These are phyloP conservation scores for Microcaecilia unicolor DNA, from an alignment of 2,797 vertebrate genomes.

Conservation along the genomic window DNA sequence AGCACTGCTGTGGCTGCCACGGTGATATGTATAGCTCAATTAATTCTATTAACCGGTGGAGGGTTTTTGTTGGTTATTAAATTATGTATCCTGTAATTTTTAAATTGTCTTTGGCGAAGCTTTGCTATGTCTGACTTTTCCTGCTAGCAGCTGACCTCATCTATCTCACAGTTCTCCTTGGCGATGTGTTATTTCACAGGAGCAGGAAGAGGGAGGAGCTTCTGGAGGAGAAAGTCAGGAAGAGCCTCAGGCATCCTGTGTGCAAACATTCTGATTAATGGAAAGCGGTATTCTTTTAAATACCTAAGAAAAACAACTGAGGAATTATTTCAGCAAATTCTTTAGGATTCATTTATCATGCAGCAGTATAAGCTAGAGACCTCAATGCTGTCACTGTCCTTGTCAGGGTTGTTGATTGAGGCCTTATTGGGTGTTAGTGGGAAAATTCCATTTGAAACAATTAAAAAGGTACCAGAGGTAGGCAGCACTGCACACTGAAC, in stretches of 20 bases:
- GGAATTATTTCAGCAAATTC: too few relatives aligned
- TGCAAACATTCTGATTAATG: background rate
- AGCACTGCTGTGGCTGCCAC: slow-evolving; percentile 1
- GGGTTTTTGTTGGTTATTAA: slow-evolving; percentile 24
- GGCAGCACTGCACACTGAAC: too few relatives aligned
- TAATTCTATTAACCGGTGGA: slow-evolving; percentile 3
- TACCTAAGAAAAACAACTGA: too few relatives aligned
- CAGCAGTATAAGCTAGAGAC: too few relatives aligned
- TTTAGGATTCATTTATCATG: too few relatives aligned
- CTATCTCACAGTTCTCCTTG: too few relatives aligned
- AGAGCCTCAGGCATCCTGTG: background rate
- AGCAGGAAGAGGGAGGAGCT: background rate
- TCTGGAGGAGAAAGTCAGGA: background rate
- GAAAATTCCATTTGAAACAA: too few relatives aligned
- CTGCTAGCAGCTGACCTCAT: too few relatives aligned
- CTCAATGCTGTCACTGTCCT: too few relatives aligned
- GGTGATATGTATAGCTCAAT: background rate
- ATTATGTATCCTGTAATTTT: slow-evolving; percentile 11
- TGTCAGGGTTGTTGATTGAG: too few relatives aligned
- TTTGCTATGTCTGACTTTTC: slow-evolving; percentile 19
- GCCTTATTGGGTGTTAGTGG: too few relatives aligned
- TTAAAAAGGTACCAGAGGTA: too few relatives aligned
- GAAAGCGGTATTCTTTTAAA: background rate
- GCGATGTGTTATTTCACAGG: slow-evolving; percentile 1
- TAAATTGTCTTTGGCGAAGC: slow-evolving; percentile 12